These are phyloP conservation scores for Limenitis camilla DNA, from an alignment of 2,888 invertebrate species.

Conservation along the genomic window DNA sequence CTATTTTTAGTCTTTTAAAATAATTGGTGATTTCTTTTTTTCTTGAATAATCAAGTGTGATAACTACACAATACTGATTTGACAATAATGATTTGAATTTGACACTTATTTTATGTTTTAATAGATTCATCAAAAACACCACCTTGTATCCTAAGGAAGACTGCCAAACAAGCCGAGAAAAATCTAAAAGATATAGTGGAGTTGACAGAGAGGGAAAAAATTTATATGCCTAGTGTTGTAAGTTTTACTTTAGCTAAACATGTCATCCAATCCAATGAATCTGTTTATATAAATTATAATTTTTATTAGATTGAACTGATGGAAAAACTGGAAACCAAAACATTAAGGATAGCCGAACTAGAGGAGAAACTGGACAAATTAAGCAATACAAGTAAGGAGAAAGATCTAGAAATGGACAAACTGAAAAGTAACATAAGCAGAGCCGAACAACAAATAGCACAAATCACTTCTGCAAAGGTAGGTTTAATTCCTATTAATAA, in stretches of 20 bases:
- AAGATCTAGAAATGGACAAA: slow-evolving; percentile 43
- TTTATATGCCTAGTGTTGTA: slow-evolving; percentile 60
- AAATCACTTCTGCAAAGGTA: slow-evolving; percentile 26
- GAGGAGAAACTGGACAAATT: slow-evolving; percentile 46
- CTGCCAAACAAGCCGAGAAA: slow-evolving; percentile 63
- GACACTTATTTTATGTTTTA: slow-evolving; percentile 11
- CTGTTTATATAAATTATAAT: background rate
- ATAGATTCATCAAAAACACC: slow-evolving; percentile 57
- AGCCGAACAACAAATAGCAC: slow-evolving; percentile 25
- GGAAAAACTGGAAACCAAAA: slow-evolving; percentile 56
- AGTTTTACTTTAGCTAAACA: slow-evolving; percentile 17
- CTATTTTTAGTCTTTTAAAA: too few relatives aligned
- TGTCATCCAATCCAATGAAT: background rate
- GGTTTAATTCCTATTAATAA: background rate
- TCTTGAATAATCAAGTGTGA: too few relatives aligned
- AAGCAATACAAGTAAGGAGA: slow-evolving; percentile 36
- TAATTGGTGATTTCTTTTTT: too few relatives aligned
- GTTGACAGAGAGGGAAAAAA: slow-evolving; percentile 76
- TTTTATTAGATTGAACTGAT: slow-evolving; percentile 54
- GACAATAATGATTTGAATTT: too few relatives aligned
- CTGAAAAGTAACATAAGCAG: slow-evolving; percentile 38
- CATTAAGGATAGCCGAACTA: slow-evolving; percentile 37
- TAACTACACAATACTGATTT: too few relatives aligned
- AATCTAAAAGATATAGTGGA: slow-evolving; percentile 72
- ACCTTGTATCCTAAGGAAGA: slow-evolving; percentile 57